Conservation (phyloP, 1,140 invertebrate genomes). For the Delia radicum region DNA sequence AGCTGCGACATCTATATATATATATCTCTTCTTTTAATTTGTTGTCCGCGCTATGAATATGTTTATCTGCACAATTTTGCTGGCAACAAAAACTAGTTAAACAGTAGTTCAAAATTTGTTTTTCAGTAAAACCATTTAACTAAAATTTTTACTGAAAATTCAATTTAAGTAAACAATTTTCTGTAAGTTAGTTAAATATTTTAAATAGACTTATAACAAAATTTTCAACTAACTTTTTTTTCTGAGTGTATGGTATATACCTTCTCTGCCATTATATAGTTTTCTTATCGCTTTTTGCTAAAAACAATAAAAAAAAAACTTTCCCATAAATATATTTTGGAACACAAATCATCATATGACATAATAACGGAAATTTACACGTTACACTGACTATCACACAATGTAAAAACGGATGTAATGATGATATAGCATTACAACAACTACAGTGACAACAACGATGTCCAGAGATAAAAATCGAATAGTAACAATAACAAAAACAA, state of each 20-base stretch:
- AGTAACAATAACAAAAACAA: neutral
- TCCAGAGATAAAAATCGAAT: neutral
- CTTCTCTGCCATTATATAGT: neutral
- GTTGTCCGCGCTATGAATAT: too few relatives aligned
- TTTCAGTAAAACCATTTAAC: too few relatives aligned
- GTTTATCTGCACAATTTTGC: too few relatives aligned
- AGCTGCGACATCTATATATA: too few relatives aligned
- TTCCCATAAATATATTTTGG: slow-evolving; percentile 12
- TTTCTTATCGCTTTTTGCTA: neutral
- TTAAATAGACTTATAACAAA: too few relatives aligned
- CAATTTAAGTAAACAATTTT: too few relatives aligned
- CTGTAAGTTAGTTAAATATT: too few relatives aligned
- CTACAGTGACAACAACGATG: neutral
- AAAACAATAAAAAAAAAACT: neutral
- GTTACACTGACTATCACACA: neutral
- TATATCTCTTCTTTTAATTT: too few relatives aligned
- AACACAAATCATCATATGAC: slow-evolving; percentile 19
- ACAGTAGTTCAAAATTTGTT: too few relatives aligned
- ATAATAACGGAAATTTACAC: slow-evolving; percentile 21
- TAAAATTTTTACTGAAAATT: too few relatives aligned
- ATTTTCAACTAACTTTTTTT: too few relatives aligned
- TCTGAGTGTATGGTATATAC: neutral
- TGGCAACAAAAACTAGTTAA: too few relatives aligned
- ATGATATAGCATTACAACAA: neutral
- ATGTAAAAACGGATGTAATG: slow-evolving; percentile 15